Evolutionary conservation across 2,113 vertebrate species (phyloP), one percentile per base, ranked within the genome.

Genomic region (Cnemophilus loriae): DNA sequence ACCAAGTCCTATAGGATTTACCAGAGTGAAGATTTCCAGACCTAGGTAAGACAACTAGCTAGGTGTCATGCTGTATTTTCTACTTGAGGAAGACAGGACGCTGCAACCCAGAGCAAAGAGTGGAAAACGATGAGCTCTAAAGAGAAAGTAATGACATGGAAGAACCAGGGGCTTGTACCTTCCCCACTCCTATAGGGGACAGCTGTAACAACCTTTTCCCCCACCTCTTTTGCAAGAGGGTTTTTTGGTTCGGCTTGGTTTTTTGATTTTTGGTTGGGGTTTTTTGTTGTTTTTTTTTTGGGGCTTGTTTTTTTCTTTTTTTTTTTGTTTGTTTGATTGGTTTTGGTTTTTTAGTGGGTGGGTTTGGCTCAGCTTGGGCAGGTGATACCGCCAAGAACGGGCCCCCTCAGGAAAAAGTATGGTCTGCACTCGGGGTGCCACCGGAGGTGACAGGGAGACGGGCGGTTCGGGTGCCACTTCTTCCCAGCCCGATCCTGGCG

Each of bases 391-490:
- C 3, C n/a, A 39, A 17, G 20, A 35, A 87, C 13, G 26, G 22
- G 49, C 6, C 28, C 24, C 47, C 56, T 2, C 6, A 9, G 26
- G 32, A 55, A 44, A 22, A 64, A 17, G 33, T 9, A 18, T 0
- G 6, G 30, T 37, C 42, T 26, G 63, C 69, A 21, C 14, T 10
- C 5, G 1, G 44, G 22, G 30, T 84, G 41, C n/a, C 68, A 32
- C 8, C 0, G 0, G 42, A 2, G 3, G 52, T 10, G 19, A 11
- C 27, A 13, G 32, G 37, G 21, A 49, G 24, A 23, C 18, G 3
- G 1, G n/a, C 0, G 0, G 33, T 3, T 3, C 0, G 11, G 32
- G 26, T 13, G 75, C 18, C 90, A 39, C 70, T 90, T 13, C 57
- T 50, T 78, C 65, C 67, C 15, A 23, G 46, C 5, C 56, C 4